phyloP scores from a whole-genome alignment of 1,140 invertebrate genomes.

The Helicorthomorpha holstii region DNA sequence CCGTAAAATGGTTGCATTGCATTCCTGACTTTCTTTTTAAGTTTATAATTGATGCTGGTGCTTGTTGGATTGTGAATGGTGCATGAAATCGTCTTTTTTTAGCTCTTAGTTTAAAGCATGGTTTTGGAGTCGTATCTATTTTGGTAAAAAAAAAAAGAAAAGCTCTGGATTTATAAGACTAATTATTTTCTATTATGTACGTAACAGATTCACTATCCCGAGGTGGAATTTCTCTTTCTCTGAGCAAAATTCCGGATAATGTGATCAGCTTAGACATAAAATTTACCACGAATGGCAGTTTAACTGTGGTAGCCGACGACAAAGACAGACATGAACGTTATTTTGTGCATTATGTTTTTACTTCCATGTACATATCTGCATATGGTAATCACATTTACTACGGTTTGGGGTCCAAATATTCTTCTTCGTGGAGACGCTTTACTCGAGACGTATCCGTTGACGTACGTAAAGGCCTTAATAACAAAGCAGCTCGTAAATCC shows the following conservation, averaged over 20 bases:
- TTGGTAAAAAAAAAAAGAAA: too few relatives aligned
- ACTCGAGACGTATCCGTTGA: constrained; percentile 80
- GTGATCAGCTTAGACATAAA: constrained; percentile 55
- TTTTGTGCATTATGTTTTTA: constrained; percentile 65
- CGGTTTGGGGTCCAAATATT: constrained; percentile 48
- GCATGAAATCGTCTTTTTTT: too few relatives aligned
- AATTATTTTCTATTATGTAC: constrained; percentile 13
- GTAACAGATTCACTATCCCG: constrained; percentile 36
- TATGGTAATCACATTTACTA: constrained; percentile 66
- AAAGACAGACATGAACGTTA: constrained; percentile 56
- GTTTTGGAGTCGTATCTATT: too few relatives aligned
- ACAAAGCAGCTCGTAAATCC: constrained; percentile 46
- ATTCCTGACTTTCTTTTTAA: too few relatives aligned
- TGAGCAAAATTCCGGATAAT: constrained; percentile 37
- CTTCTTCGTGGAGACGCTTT: constrained; percentile 54
- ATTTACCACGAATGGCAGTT: constrained; percentile 53
- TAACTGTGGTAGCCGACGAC: constrained; percentile 57
- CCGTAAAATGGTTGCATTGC: too few relatives aligned
- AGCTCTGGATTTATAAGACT: background rate
- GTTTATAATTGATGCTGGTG: too few relatives aligned
- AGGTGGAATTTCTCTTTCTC: constrained; percentile 45
- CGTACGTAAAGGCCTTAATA: constrained; percentile 65
- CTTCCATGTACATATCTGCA: constrained; percentile 47
- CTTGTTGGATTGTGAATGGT: too few relatives aligned
- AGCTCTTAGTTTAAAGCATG: too few relatives aligned